Conservation (phyloP, 92 coral and sea anemone genomes). For the Virgularia gustaviana region DNA sequence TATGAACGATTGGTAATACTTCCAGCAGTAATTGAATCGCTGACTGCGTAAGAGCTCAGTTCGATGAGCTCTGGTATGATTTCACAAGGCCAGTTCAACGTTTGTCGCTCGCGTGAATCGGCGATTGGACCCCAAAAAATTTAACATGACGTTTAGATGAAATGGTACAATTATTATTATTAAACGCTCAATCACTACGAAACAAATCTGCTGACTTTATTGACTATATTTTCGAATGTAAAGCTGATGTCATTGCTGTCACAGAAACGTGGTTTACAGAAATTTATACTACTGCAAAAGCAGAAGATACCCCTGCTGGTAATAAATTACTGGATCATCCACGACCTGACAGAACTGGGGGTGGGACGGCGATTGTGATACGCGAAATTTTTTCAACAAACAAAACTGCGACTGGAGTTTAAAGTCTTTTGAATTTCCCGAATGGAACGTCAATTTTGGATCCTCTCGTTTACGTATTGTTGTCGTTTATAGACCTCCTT, state of each 20-base stretch:
- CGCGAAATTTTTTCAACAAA: conserved; percentile 1
- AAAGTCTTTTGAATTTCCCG: conserved; percentile 43
- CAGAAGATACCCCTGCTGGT: conserved; percentile 43
- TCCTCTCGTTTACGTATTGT: conserved; percentile 7
- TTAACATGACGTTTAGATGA: too few species aligned
- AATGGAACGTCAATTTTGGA: conserved; percentile 6
- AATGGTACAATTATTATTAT: neutral
- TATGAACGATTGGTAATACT: too few species aligned
- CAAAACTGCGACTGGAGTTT: conserved; percentile 26
- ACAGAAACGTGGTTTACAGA: conserved; percentile 50
- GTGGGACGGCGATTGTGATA: conserved; percentile 37
- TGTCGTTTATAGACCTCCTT: conserved; percentile 42
- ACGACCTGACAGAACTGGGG: conserved; percentile 37
- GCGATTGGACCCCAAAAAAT: too few species aligned
- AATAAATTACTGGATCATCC: conserved; percentile 31
- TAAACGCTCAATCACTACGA: conserved; percentile 17
- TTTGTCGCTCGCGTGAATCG: too few species aligned
- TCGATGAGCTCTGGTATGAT: too few species aligned
- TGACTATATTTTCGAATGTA: conserved; percentile 5
- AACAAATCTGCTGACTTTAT: conserved; percentile 36
- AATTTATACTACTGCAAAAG: conserved; percentile 33
- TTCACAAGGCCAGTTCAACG: too few species aligned
- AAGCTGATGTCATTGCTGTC: conserved; percentile 49
- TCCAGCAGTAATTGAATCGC: too few species aligned
- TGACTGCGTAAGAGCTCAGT: too few species aligned